Base-by-base conservation (phyloP, 2,797 vertebrate genomes). In the Premnoplex brunnescens region DNA sequence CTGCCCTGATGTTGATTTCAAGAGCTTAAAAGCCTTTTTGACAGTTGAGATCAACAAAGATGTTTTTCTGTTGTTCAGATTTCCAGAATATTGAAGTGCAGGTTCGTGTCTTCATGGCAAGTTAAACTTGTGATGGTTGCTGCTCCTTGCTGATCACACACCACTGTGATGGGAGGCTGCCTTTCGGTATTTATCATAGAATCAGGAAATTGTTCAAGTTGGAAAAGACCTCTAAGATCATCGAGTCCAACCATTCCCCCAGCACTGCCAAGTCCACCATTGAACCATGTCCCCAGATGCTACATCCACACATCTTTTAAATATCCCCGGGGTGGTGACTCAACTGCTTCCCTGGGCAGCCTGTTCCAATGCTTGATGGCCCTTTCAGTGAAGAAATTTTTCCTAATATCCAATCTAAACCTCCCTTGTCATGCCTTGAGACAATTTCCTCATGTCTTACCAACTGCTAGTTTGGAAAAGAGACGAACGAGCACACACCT, bases 221-320 rank as follows among this genome's bases (percentile, higher is more conserved):
- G 43, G 48, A 63, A 83, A 66, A 66, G 37, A 37, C 14, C 21
- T 72, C 59, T 34, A 55, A 48, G 72, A n/a, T 37, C 0, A 28
- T 14, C 0, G 2, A 69, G 30, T 77, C 41, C 10, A 59, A 1
- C 44, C 1, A 1, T 67, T 46, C 62, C 24, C 10, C 13, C 32
- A 32, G 17, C 23, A 26, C 12, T 69, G 46, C 15, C 20, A 51
- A 55, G 19, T 26, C 58, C 4, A 58, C 27, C 37, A 34, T 46
- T 69, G 28, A 54, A 74, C 48, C 37, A 3, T 81, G 66, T 87
- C 74, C 37, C 4, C 30, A 32, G 7, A 37, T 8, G 3, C 28
- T 32, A 19, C 16, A 6, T 4, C 8, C 46, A 17, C 10, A 6
- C 1, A 12, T 54, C 30, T 89, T 46, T 48, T 52, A 77, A 64